A percentile compares a stretch with the other conserved stretches of the same genome.
phyloP scores from a whole-genome alignment of 2,113 vertebrate genomes.

The Mesembrinibis cayennensis region DNA sequence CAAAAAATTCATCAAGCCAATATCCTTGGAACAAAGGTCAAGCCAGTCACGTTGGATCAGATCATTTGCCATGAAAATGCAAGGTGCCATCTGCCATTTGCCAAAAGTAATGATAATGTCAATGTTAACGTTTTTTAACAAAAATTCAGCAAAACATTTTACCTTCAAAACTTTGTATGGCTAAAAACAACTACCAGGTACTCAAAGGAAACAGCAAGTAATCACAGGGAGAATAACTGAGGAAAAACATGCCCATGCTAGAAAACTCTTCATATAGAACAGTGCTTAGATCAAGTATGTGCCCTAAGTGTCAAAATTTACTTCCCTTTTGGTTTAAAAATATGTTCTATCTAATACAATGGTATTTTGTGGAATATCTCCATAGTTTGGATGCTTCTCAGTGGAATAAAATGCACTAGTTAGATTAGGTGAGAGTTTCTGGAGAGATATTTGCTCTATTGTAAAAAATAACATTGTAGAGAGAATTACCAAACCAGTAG shows the following conservation, averaged over 20 bases:
- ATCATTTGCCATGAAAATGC: neutral
- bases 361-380: neutral
- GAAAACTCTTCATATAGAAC: neutral
- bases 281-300: neutral
- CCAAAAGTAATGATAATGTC: neutral
- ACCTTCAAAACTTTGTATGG: neutral
- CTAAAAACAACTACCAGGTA: neutral
- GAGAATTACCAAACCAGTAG: constrained; percentile 1
- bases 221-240: neutral
- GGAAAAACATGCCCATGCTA: neutral
- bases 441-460: neutral
- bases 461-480: neutral
- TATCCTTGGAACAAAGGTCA: neutral
- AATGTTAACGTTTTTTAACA: neutral
- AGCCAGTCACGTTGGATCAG: neutral
- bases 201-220: neutral
- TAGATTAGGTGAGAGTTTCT: neutral
- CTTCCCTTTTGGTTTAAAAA: neutral
- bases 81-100: neutral
- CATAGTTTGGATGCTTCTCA: neutral
- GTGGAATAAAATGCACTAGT: neutral
- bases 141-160: neutral
- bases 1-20: neutral
- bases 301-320: neutral
- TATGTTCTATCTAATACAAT: neutral